Conservation (phyloP, 2,888 invertebrate species). For the Lithosia quadra region DNA sequence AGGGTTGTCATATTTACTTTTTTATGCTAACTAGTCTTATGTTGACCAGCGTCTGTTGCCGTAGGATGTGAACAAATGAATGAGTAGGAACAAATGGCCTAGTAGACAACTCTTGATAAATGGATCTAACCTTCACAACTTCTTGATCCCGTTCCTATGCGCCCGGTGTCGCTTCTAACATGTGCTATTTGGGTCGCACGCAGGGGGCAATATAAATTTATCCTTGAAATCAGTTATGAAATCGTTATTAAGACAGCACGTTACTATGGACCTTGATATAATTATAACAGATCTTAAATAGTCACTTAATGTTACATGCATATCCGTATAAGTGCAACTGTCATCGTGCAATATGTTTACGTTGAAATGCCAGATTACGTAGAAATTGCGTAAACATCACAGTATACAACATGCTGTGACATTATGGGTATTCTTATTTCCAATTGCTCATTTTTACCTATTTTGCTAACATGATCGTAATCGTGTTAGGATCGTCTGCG, state of each 20-base stretch:
- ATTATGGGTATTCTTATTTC: slow-evolving; percentile 16
- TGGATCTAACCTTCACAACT: slow-evolving; percentile 83
- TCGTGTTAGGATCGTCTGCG: slow-evolving; percentile 74
- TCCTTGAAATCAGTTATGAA: slow-evolving; percentile 59
- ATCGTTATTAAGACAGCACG: slow-evolving; percentile 32
- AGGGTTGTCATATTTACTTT: slow-evolving; percentile 52
- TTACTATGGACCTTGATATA: slow-evolving; percentile 2
- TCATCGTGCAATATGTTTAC: slow-evolving; percentile 15
- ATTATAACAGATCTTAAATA: slow-evolving; percentile 6
- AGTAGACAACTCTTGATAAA: slow-evolving; percentile 78
- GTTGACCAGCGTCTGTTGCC: slow-evolving; percentile 44
- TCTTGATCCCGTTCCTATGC: slow-evolving; percentile 82
- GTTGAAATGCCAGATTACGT: slow-evolving; percentile 16
- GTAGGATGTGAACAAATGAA: slow-evolving; percentile 50
- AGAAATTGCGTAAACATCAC: slow-evolving; percentile 16
- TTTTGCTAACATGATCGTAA: slow-evolving; percentile 73
- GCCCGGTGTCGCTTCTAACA: slow-evolving; percentile 67
- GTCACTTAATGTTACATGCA: slow-evolving; percentile 9
- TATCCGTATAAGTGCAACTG: slow-evolving; percentile 13
- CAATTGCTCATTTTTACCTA: slow-evolving; percentile 43
- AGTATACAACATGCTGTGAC: slow-evolving; percentile 5
- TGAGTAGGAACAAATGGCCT: slow-evolving; percentile 53
- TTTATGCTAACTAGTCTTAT: slow-evolving; percentile 40
- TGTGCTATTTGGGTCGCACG: slow-evolving; percentile 75
- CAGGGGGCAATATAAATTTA: slow-evolving; percentile 68